These are phyloP conservation scores for Pseudomyrmex flavicornis DNA, from an alignment of 1,140 invertebrate genomes.

Conservation along the genomic window DNA sequence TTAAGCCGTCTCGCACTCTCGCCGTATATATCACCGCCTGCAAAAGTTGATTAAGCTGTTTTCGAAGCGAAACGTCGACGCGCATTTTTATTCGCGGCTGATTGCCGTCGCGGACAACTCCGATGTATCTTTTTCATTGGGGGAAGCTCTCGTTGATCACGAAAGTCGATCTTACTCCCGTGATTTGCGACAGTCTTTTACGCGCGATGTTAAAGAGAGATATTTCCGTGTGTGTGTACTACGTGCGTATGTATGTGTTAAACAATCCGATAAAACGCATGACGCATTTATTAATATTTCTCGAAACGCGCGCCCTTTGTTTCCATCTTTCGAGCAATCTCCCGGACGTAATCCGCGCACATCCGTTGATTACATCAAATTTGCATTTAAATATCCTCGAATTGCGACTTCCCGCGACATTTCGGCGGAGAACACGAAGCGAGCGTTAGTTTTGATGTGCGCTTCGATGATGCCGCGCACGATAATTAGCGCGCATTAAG, in stretches of 20 bases:
- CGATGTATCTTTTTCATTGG: neutral
- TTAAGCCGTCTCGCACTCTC: neutral
- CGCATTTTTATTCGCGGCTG: slow-evolving; percentile 30
- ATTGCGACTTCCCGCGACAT: slow-evolving; percentile 1
- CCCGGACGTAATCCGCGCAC: neutral
- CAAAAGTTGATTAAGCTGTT: slow-evolving; percentile 41
- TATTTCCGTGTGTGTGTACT: too few species aligned
- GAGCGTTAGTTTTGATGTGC: neutral
- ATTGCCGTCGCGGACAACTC: slow-evolving; percentile 27
- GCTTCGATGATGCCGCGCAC: neutral
- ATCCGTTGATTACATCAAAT: slow-evolving; percentile 9
- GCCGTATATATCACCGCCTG: slow-evolving; percentile 3
- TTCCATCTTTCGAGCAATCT: neutral
- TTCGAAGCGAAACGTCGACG: slow-evolving; percentile 19
- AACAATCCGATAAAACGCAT: neutral
- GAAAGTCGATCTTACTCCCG: neutral
- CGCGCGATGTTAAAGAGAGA: neutral
- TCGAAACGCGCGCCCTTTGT: neutral
- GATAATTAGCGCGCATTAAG: slow-evolving; percentile 30
- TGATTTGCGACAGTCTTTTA: neutral
- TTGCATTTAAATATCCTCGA: slow-evolving; percentile 39
- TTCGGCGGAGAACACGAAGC: neutral
- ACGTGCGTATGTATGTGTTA: too few species aligned
- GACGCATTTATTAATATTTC: neutral
- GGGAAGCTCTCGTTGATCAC: too few species aligned